Percentiles rank a stretch among this genome's conserved stretches.
phyloP scores from a whole-genome alignment of 2,888 invertebrate genomes.

The Ecdyonurus torrentis region DNA sequence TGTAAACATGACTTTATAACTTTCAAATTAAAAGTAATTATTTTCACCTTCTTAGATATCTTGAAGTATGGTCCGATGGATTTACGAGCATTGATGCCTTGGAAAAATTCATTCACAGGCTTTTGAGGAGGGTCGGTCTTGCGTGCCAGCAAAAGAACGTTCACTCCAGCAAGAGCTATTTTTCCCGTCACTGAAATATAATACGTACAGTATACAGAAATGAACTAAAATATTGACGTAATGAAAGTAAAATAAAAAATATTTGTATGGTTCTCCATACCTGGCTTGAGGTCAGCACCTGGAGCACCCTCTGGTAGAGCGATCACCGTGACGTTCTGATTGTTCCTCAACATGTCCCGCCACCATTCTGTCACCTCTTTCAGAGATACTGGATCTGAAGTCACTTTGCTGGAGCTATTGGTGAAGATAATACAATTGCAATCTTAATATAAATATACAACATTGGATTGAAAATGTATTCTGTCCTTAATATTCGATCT shows the following conservation, averaged over 20 bases:
- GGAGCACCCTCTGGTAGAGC: background rate
- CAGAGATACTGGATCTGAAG: background rate
- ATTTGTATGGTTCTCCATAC: background rate
- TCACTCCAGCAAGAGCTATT: background rate
- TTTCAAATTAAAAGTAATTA: background rate
- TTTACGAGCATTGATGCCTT: background rate
- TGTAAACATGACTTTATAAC: background rate
- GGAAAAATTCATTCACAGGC: background rate
- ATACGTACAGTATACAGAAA: background rate
- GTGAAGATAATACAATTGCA: too few relatives aligned
- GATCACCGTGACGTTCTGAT: background rate
- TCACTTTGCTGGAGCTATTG: background rate
- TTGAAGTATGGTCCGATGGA: background rate
- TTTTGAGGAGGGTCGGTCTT: background rate
- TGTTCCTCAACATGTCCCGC: background rate
- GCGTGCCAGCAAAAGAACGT: background rate
- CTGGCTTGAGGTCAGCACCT: background rate
- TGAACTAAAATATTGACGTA: background rate
- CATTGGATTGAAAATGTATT: too few relatives aligned
- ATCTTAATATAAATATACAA: too few relatives aligned
- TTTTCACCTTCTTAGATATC: background rate
- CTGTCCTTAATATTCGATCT: too few relatives aligned
- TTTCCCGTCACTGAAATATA: background rate
- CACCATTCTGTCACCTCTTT: background rate
- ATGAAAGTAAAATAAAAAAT: background rate